Evolutionary conservation across 2,113 vertebrate genomes (phyloP).

Genomic region (Peucedramus taeniatus): DNA sequence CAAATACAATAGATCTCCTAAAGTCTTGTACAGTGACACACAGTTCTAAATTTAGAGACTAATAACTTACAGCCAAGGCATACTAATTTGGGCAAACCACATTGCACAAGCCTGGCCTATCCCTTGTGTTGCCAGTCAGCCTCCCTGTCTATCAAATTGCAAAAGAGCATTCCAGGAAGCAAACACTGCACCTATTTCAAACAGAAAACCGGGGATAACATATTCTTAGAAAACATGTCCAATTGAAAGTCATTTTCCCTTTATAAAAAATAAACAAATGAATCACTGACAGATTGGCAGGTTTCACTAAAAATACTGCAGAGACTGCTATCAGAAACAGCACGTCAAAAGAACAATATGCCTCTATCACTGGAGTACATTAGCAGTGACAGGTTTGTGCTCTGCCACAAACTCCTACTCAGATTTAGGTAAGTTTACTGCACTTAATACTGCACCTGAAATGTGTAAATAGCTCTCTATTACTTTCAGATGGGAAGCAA

Average conservation of each 20-base stretch:
- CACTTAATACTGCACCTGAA: neutral
- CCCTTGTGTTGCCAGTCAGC: neutral
- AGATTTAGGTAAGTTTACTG: neutral
- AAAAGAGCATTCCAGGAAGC: constrained; percentile 36
- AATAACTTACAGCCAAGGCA: constrained; percentile 48
- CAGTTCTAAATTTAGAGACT: constrained; percentile 66
- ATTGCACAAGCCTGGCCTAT: constrained; percentile 24
- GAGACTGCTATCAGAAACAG: neutral
- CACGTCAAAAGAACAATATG: neutral
- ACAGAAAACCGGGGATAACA: neutral
- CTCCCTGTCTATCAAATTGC: constrained; percentile 45
- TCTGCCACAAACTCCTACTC: neutral
- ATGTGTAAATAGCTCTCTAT: neutral
- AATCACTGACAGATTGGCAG: neutral
- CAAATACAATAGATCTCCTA: constrained; percentile 47
- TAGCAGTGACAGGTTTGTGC: neutral
- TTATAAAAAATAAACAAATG: neutral
- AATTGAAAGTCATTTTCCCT: neutral
- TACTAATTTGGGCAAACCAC: constrained; percentile 67
- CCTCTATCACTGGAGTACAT: neutral
- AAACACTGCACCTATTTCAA: constrained; percentile 23
- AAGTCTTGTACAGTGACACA: constrained; percentile 53
- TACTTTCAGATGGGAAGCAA: neutral
- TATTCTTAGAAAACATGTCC: constrained; percentile 41
- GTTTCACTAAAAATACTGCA: neutral